phyloP scores from a whole-genome alignment of 2,113 vertebrate species.

The Urocitellus parryii region DNA sequence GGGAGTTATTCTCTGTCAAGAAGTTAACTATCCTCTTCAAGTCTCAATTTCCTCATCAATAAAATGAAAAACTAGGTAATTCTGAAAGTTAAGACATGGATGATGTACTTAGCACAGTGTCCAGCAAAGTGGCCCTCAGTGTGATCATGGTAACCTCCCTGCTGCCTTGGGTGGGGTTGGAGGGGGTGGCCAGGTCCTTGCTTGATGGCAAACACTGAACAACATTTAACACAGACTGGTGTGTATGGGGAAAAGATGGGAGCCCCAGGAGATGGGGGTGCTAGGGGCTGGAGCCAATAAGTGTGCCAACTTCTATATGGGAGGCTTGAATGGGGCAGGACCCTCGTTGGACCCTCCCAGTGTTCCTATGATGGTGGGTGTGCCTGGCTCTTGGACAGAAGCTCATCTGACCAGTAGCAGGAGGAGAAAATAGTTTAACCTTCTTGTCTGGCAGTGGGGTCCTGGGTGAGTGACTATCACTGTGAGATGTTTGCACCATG shows the following conservation, averaged over 20 bases:
- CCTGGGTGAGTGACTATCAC: background rate
- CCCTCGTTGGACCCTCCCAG: background rate
- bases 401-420: background rate
- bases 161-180: background rate
- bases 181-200: background rate
- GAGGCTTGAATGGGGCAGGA: background rate
- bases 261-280: too few relatives aligned
- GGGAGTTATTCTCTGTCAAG: background rate
- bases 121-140: too few relatives aligned
- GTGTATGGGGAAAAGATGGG: background rate
- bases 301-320: background rate
- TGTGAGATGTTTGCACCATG: background rate
- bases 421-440: background rate
- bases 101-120: background rate
- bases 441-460: background rate
- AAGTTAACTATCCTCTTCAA: conserved; percentile 5
- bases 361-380: background rate
- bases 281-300: background rate
- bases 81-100: background rate
- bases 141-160: too few relatives aligned
- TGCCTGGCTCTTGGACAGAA: background rate
- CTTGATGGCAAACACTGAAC: background rate
- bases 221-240: background rate
- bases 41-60: conserved; percentile 43
- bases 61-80: conserved; percentile 7